Evolutionary conservation across 2,113 vertebrate species (phyloP), one percentile per base, ranked within the genome.

Genomic region (Festucalex cinctus): DNA sequence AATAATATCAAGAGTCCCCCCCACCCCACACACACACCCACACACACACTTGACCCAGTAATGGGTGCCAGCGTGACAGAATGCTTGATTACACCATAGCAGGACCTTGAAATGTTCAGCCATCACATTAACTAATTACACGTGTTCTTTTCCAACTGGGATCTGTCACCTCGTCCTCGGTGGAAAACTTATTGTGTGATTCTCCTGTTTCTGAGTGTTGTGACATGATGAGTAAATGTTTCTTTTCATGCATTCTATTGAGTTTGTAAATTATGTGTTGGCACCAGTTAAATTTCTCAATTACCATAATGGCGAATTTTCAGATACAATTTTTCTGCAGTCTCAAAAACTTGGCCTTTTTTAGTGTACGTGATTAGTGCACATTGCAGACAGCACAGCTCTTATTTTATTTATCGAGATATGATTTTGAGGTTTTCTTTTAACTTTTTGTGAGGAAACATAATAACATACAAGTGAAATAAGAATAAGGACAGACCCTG

Each of bases 41-140:
- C n/a, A n/a, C n/a, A n/a, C n/a, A 48, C 6, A 14, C 20, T 43
- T 44, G 13, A 44, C 22, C 20, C 9, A 43, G 13, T 43, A 24
- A 62, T 13, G 39, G 59, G 36, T 61, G 59, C 59, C 59, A 65
- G 57, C 37, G 1, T 13, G 58, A 53, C 54, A 63, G 41, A 63
- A 36, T 19, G 10, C 17, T 28, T 65, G 28, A 48, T 32, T 48
- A 35, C 63, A n/a, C 43, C 28, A 64, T 57, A 56, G 39, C 54
- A 58, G 43, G 16, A 63, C 58, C 28, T 44, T 60, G 26, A 73
- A 57, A 39, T 48, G 58, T 63, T 56, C 49, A 63, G 13, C 14
- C 60, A 58, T 49, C 1, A 32, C 26, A 65, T 43, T 26, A 54
- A 64, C 19, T 60, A 32, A 54, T 64, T 62, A 37, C 49, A 16